Base-by-base conservation (phyloP, 1,140 invertebrate genomes). In the Calephelis nemesis region DNA sequence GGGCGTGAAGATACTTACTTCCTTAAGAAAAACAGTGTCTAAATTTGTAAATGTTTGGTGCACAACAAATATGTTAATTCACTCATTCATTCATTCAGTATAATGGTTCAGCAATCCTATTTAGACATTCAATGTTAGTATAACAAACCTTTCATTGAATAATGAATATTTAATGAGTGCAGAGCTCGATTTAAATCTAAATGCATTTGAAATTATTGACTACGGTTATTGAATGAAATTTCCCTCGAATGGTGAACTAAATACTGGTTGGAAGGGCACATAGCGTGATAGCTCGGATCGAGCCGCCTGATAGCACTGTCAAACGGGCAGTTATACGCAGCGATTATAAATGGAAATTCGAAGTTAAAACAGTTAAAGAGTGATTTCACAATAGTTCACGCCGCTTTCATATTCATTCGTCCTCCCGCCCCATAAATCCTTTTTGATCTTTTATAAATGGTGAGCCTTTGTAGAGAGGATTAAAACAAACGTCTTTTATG, bases 301-400 rank as follows among this genome's bases (percentile, higher is more conserved):
- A 67, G 68, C 65, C 62, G 54, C 50, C 60, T 71, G 69, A 74
- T 74, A 74, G 67, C 67, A 62, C 63, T 72, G 63, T 69, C 68
- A 69, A 73, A 69, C 62, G 68, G 63, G 65, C n/a, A 70, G 60
- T 70, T 73, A 70, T 63, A 69, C 62, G 73, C 70, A 62, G 72
- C 72, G 72, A 76, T 76, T 76, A 76, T 72, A 74, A 74, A 76
- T 74, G 75, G 72, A 76, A 74, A 76, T 76, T 69, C 73, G 65
- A 72, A 72, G 70, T 76, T 74, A 66, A 74, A 74, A 68, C 68
- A 75, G 70, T 70, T 67, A 70, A 72, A 68, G 68, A 70, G 74
- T 67, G 42, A 70, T 70, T 72, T 63, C 70, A 67, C 67, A 75
- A 68, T 75, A 74, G 73, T 72, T 71, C 70, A 42, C 15, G 12